Conservation (phyloP, 2,888 invertebrate species). For the Rotaria magnacalcarata region DNA sequence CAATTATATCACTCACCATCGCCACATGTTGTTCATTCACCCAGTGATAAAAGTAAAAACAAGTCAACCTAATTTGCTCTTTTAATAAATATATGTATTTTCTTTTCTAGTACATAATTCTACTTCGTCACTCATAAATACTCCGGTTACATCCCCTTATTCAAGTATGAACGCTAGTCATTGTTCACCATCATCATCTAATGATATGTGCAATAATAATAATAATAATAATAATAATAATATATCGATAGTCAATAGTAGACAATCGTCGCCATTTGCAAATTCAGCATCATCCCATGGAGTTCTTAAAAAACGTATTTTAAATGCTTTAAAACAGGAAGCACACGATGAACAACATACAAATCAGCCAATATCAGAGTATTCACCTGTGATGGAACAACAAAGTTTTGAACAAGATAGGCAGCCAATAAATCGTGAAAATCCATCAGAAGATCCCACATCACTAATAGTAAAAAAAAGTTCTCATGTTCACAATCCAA, state of each 20-base stretch:
- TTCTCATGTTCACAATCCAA: neutral
- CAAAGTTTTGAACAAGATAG: neutral
- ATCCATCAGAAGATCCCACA: neutral
- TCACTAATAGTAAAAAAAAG: neutral
- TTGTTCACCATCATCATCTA: constrained; percentile 4
- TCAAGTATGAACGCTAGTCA: neutral
- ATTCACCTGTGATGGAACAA: neutral
- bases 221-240: neutral
- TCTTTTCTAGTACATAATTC: neutral
- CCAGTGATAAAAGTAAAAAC: neutral
- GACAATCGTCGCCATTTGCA: neutral
- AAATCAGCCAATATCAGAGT: neutral
- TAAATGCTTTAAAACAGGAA: neutral
- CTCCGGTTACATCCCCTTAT: neutral
- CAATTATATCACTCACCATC: neutral
- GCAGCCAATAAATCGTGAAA: neutral
- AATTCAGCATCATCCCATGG: neutral
- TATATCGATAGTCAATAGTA: neutral
- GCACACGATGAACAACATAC: constrained; percentile 2
- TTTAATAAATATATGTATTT: neutral
- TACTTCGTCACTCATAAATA: neutral
- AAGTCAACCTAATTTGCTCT: neutral
- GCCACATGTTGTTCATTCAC: constrained; percentile 7
- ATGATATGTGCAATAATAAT: constrained; percentile 16
- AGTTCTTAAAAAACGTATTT: neutral